A percentile compares a stretch with the other conserved stretches of the same genome.
Evolutionary conservation across 2,797 vertebrate species (phyloP).

Genomic region (Rhinatrema bivittatum): DNA sequence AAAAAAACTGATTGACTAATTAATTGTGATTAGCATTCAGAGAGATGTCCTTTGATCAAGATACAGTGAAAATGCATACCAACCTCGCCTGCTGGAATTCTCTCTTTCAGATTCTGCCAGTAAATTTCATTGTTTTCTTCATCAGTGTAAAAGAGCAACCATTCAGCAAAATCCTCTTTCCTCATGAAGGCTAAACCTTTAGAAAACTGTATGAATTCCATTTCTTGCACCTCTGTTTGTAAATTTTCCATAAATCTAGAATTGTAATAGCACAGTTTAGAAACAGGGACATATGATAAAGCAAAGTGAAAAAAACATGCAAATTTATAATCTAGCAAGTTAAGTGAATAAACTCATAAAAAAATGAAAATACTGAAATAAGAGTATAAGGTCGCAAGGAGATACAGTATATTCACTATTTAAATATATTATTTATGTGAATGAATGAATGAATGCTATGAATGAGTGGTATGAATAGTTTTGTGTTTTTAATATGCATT

Average conservation of each 20-base stretch:
- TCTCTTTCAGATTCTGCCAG: constrained; percentile 87
- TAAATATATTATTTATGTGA: too few relatives aligned
- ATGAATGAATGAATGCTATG: too few relatives aligned
- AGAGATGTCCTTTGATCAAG: too few relatives aligned
- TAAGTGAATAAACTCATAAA: too few relatives aligned
- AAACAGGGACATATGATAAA: background rate
- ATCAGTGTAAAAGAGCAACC: constrained; percentile 93
- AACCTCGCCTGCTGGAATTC: constrained; percentile 84
- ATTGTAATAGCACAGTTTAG: constrained; percentile 13
- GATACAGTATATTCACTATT: too few relatives aligned
- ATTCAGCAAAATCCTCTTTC: constrained; percentile 91
- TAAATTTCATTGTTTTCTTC: constrained; percentile 87
- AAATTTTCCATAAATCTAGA: constrained; percentile 91
- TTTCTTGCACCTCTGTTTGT: constrained; percentile 90
- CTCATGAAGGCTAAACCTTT: constrained; percentile 90
- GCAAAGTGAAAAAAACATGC: background rate
- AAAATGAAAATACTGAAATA: too few relatives aligned
- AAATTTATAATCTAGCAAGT: background rate
- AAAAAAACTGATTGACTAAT: too few relatives aligned
- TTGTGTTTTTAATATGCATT: too few relatives aligned
- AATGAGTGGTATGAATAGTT: too few relatives aligned
- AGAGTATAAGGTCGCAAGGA: too few relatives aligned
- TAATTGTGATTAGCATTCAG: too few relatives aligned
- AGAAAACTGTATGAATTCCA: constrained; percentile 94
- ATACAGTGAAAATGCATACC: constrained; percentile 15